Base-by-base conservation (phyloP, 2,797 vertebrate species). In the Smutsia temminckii region DNA sequence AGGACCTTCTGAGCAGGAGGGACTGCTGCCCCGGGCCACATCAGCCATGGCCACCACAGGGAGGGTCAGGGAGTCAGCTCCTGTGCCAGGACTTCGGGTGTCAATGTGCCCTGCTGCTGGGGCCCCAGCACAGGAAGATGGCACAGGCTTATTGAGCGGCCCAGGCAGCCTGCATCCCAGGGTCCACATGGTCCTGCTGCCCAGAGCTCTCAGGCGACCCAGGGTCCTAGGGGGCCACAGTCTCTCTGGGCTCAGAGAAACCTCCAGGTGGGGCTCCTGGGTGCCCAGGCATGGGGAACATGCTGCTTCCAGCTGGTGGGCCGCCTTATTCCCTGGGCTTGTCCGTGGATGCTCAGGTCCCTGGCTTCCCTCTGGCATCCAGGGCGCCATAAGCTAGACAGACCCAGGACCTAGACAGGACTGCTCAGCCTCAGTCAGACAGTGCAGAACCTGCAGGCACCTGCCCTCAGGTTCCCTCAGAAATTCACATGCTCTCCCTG, bases 331-430 rank as follows among this genome's bases (percentile, higher is more conserved):
- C 1, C 32, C 51, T 17, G 51, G 53, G n/a, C 57, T 10, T n/a
- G 55, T 21, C n/a, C 16, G 34, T 49, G 2, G 29, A 8, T 32
- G 23, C 20, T 11, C 6, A 8, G 71, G 29, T 63, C 37, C 42
- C 51, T 37, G 29, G 34, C 53, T 51, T 90, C 42, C 29, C 53
- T 42, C 23, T 40, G 27, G 51, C 49, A 1, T 63, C 34, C 2
- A 0, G 20, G 55, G 68, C 18, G n/a, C n/a, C 3, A 8, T 51
- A 27, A 32, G 21, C 20, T 27, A 21, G 74, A n/a, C 8, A 51
- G 18, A 17, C 27, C 0, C 0, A 1, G 25, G 42, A 29, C 34
- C 23, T 3, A 8, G 18, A 29, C 4, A 3, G 23, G 81, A 2
- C 42, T 13, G 16, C 81, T 80, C 20, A 46, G 83, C 46, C 34